Percentiles rank a stretch among this genome's conserved stretches.
phyloP scores from a whole-genome alignment of 2,113 vertebrate genomes.

The Cyprinodon brontotheroides region DNA sequence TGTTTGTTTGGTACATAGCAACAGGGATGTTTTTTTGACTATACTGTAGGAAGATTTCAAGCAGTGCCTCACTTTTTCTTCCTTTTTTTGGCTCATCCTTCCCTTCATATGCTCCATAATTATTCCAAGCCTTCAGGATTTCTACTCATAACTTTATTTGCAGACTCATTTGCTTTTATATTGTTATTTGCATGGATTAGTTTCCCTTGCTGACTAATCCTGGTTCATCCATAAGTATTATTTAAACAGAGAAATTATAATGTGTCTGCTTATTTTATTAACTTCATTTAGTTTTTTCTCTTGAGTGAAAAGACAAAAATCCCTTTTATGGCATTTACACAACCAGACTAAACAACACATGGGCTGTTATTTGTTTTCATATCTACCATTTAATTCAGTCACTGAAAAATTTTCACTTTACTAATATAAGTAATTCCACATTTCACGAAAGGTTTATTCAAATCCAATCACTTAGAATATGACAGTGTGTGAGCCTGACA shows the following conservation, averaged over 20 bases:
- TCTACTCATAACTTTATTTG: no score
- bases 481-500: constrained; percentile 62
- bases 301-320: not conserved
- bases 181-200: not conserved
- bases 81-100: not conserved
- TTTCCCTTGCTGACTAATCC: not conserved
- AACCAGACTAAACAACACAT: not conserved
- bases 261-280: not conserved
- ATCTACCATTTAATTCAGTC: constrained; percentile 43
- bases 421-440: not conserved
- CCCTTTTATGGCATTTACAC: not conserved
- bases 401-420: not conserved
- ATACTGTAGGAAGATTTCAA: not conserved
- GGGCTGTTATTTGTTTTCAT: not conserved
- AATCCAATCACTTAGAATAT: constrained; percentile 68
- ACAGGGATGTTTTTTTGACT: not conserved
- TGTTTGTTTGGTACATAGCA: not conserved
- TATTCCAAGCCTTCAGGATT: not conserved
- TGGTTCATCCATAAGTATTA: no score
- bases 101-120: not conserved
- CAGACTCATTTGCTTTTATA: no score
- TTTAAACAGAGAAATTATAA: not conserved
- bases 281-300: not conserved
- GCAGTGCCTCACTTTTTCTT: not conserved
- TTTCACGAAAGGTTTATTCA: constrained; percentile 58